Conservation (phyloP, 2,888 invertebrate species). For the Meiosimyza decipiens region DNA sequence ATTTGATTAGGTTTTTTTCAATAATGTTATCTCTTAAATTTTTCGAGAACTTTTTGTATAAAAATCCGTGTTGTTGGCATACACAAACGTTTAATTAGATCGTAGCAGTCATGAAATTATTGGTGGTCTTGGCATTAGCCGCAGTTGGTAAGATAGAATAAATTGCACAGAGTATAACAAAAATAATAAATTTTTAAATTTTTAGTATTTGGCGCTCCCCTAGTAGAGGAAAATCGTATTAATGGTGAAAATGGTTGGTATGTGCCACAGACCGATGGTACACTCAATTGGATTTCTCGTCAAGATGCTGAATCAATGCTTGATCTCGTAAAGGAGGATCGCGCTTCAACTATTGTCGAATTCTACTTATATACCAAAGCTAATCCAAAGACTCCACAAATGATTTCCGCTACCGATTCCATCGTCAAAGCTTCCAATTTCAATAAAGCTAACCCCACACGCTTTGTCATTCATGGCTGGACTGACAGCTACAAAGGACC, state of each 20-base stretch:
- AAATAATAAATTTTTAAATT: neutral
- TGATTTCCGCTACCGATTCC: constrained; percentile 44
- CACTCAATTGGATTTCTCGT: constrained; percentile 41
- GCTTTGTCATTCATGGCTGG: constrained; percentile 69
- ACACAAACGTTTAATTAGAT: too few species aligned
- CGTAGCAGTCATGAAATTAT: constrained; percentile 12
- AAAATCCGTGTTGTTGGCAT: too few species aligned
- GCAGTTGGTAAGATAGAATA: neutral
- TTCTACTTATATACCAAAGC: constrained; percentile 55
- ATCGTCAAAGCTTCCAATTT: constrained; percentile 46
- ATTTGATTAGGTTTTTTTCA: too few species aligned
- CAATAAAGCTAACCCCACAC: constrained; percentile 47
- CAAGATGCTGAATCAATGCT: constrained; percentile 34
- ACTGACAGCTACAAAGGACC: constrained; percentile 67
- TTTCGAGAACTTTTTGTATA: too few species aligned
- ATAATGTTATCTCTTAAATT: too few species aligned
- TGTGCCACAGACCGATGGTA: constrained; percentile 44
- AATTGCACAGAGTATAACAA: too few species aligned
- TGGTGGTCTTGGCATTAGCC: constrained; percentile 4
- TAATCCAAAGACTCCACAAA: constrained; percentile 49
- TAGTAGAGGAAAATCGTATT: constrained; percentile 36
- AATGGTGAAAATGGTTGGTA: constrained; percentile 48
- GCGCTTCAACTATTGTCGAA: constrained; percentile 22
- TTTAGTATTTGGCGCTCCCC: constrained; percentile 15
- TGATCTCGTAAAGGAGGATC: neutral